Base-by-base conservation (phyloP, 2,113 vertebrate genomes). In the Chaetodon auriga region DNA sequence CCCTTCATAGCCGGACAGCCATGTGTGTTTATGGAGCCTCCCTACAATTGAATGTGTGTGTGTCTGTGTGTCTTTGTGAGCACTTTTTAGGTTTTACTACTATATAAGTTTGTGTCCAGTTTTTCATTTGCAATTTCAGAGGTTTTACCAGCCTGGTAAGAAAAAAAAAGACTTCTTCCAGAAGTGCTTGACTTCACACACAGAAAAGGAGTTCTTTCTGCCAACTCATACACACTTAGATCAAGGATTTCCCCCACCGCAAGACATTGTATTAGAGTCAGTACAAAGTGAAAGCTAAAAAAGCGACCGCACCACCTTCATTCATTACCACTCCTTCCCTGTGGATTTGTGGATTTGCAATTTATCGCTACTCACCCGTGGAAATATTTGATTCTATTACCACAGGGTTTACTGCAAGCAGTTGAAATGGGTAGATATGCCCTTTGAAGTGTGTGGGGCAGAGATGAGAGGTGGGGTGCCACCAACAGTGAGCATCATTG, bases 281-380 rank as follows among this genome's bases (percentile, higher is more conserved):
- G 43, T 48, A 73, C 46, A 57, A 68, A 65, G 53, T 80, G 80
- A 80, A 75, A 66, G 7, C 58, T 38, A 64, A 78, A 75, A 18
- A 71, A 70, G n/a, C 58, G 53, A 58, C 49, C 1, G 1, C 51
- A 35, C 13, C 68, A 21, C 54, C 48, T 71, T 75, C 12, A 68
- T 71, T 88, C 62, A 82, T 75, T 75, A 78, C 53, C 35, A 49
- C 38, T 25, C 43, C 38, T 58, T 58, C 58, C 11, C 38, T 63
- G 38, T 77, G 35, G 72, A 71, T 83, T 72, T 77, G 72, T 45
- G 61, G 58, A 80, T 76, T 62, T 61, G 61, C 62, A 68, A n/a
- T 83, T 81, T 68, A 75, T 82, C 7, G 12, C 57, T 1, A 9
- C 60, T 80, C 46, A 57, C 21, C 75, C 7, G 1, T 76, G 68